Conservation (phyloP, 1,140 invertebrate species). For the Cataglyphis hispanica region DNA sequence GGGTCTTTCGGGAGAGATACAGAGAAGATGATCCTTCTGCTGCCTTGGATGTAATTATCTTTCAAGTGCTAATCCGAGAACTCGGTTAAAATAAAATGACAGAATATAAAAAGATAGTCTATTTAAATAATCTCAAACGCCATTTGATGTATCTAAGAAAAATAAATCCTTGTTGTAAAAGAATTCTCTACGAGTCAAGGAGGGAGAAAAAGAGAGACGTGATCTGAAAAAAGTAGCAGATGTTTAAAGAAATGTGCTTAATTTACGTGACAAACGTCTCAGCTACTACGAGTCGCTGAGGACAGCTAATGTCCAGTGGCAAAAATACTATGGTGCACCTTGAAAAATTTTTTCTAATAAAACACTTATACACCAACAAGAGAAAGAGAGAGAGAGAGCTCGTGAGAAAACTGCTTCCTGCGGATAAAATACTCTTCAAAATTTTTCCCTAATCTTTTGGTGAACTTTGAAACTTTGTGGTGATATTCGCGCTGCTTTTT, state of each 20-base stretch:
- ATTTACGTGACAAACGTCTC: constrained; percentile 40
- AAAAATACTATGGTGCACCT: constrained; percentile 1
- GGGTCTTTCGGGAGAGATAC: constrained; percentile 11
- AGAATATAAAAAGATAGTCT: neutral
- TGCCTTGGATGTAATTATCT: constrained; percentile 37
- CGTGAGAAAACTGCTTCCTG: constrained; percentile 10
- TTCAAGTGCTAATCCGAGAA: constrained; percentile 15
- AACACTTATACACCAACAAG: constrained; percentile 45
- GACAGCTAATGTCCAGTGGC: constrained; percentile 26
- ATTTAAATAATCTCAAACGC: neutral
- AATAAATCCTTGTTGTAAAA: neutral
- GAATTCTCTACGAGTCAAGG: neutral
- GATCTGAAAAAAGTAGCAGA: constrained; percentile 39
- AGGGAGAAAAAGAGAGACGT: too few relatives aligned
- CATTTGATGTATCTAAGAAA: too few relatives aligned
- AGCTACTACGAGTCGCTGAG: neutral
- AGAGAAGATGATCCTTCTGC: neutral
- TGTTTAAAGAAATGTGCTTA: constrained; percentile 47
- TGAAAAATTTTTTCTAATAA: constrained; percentile 48
- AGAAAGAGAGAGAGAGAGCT: constrained; percentile 56
- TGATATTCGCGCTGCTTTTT: constrained; percentile 57
- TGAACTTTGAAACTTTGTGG: neutral
- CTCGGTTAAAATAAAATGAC: constrained; percentile 3
- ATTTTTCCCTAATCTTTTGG: constrained; percentile 57
- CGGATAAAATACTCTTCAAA: constrained; percentile 31